Evolutionary conservation across 1,140 invertebrate genomes (phyloP).

Genomic region (Elymnias hypermnestra): DNA sequence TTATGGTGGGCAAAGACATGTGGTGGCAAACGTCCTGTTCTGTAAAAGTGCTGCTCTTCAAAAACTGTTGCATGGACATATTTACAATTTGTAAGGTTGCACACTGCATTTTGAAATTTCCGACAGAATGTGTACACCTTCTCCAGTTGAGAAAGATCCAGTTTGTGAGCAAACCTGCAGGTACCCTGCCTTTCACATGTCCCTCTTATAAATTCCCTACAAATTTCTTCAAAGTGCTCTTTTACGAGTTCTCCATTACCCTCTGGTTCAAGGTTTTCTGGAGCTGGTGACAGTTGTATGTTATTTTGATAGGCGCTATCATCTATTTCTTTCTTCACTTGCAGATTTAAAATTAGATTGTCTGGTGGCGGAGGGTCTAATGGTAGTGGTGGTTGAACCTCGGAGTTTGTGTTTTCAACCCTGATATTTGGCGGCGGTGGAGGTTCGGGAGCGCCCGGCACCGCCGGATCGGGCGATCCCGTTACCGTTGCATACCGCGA

Average conservation of each 20-base stretch:
- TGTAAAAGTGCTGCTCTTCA: slow-evolving; percentile 48
- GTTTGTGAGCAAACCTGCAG: slow-evolving; percentile 41
- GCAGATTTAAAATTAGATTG: slow-evolving; percentile 12
- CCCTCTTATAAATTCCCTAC: slow-evolving; percentile 46
- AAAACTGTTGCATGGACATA: slow-evolving; percentile 54
- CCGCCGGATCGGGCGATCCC: too few species aligned
- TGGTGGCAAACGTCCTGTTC: slow-evolving; percentile 39
- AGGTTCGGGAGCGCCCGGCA: too few species aligned
- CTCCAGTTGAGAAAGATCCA: slow-evolving; percentile 34
- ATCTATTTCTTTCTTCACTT: slow-evolving; percentile 29
- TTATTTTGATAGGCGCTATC: slow-evolving; percentile 23
- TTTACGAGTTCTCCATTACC: neutral
- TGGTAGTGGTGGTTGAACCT: slow-evolving; percentile 32
- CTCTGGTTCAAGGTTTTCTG: neutral
- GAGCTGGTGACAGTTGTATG: neutral
- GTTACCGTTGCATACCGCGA: slow-evolving; percentile 27
- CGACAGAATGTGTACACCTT: slow-evolving; percentile 46
- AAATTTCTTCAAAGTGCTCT: slow-evolving; percentile 14
- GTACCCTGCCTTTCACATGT: slow-evolving; percentile 36
- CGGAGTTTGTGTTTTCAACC: slow-evolving; percentile 9
- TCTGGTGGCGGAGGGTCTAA: slow-evolving; percentile 29
- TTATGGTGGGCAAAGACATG: slow-evolving; percentile 33
- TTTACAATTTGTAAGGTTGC: slow-evolving; percentile 34
- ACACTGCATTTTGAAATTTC: slow-evolving; percentile 46
- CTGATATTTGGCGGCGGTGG: too few species aligned